Evolutionary conservation across 1,140 invertebrate genomes (phyloP), one percentile per base, ranked within the genome.

Genomic region (Bicyclus anynana): DNA sequence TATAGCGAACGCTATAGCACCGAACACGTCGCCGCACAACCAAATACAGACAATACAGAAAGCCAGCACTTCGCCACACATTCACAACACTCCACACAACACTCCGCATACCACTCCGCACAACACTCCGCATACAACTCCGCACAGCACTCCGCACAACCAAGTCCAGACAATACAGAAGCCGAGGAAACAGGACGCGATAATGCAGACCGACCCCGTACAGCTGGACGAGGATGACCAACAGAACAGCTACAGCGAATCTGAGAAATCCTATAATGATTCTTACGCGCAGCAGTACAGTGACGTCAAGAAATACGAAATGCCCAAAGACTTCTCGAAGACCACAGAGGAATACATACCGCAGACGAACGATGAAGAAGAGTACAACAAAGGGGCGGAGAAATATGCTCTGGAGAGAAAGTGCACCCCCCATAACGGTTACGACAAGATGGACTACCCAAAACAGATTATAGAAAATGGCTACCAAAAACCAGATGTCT

Each of bases 131-230:
- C 29, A 12, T 20, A 17, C n/a, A n/a, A n/a, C n/a, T n/a, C n/a
- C n/a, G n/a, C n/a, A 5, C 10, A 29, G 27, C 10, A 29, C 27
- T 2, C 27, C 9, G 12, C 55, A 40, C 21, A 40, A 40, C 52
- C 35, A 52, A 14, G 47, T 21, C 1, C 37, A 40, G 38, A 20
- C 44, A 1, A n/a, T 49, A 47, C 44, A 47, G 2, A 81, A 77
- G 57, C 77, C 84, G 0, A 76, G 72, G 46, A 87, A 85, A 59
- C 84, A 87, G 29, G 84, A 87, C 48, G 84, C 84, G 0, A 70
- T 80, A 5, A 87, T 87, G 82, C 84, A 87, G 68, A 87, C 84
- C 0, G 84, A 87, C 26, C 84, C 84, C 0, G 62, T 85, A 9
- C 59, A 63, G 0, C 67, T 67, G 0, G 82, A 87, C 27, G 84